A percentile compares a stretch with the other conserved stretches of the same genome.
Evolutionary conservation across 1,140 invertebrate genomes (phyloP).

Genomic region (Drosophila ohnishii): DNA sequence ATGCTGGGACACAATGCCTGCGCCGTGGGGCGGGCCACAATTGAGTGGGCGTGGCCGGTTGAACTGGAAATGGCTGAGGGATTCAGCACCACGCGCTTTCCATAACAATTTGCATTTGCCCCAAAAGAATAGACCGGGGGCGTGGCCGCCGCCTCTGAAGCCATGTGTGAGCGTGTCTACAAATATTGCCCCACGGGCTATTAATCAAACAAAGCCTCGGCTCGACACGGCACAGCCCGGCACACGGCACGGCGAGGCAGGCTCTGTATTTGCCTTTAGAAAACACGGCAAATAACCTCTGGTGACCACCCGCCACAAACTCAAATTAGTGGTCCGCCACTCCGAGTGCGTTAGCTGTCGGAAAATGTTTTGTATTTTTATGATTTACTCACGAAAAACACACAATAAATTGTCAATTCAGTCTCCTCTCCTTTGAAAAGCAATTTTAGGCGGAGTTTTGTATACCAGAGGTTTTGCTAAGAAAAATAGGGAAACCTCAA

Average conservation of each 20-base stretch:
- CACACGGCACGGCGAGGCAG: not conserved
- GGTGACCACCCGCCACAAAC: slow-evolving; percentile 29
- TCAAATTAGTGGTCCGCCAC: slow-evolving; percentile 31
- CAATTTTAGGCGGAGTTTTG: not conserved
- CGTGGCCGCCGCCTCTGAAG: slow-evolving; percentile 7
- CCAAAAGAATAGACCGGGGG: slow-evolving; percentile 25
- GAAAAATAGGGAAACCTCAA: not conserved
- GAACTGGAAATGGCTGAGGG: slow-evolving; percentile 8
- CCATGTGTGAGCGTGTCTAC: slow-evolving; percentile 39
- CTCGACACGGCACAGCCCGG: slow-evolving; percentile 7
- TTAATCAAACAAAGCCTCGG: slow-evolving; percentile 48
- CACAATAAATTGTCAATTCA: slow-evolving; percentile 1
- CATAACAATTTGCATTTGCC: slow-evolving; percentile 45
- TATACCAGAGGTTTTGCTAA: not conserved
- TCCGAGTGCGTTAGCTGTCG: slow-evolving; percentile 1
- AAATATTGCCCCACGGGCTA: slow-evolving; percentile 50
- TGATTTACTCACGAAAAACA: slow-evolving; percentile 4
- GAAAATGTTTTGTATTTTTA: slow-evolving; percentile 13
- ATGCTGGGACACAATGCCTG: slow-evolving; percentile 28
- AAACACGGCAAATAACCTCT: slow-evolving; percentile 42
- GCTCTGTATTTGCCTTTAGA: slow-evolving; percentile 34
- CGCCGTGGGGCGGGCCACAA: slow-evolving; percentile 22
- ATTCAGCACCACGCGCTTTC: not conserved
- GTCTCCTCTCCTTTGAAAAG: not conserved
- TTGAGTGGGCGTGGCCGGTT: slow-evolving; percentile 15